Conservation (phyloP, 2,888 invertebrate species). For the Nebria salina region DNA sequence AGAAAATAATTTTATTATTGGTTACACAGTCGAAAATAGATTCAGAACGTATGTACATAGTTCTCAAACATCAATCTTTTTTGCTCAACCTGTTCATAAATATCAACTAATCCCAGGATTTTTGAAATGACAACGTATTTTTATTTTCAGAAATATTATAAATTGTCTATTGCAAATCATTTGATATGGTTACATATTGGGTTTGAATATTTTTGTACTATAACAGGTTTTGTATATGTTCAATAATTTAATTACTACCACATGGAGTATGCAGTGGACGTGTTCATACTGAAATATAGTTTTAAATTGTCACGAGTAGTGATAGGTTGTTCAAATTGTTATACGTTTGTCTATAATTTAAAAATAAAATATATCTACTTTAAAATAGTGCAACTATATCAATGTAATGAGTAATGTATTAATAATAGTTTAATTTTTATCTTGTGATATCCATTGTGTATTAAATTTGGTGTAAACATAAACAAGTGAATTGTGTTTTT, state of each 20-base stretch:
- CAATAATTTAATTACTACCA: not conserved
- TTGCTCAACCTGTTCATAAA: no score
- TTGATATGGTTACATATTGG: not conserved
- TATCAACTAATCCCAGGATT: no score
- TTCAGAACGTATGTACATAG: no score
- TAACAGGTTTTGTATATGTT: not conserved
- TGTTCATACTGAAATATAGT: not conserved
- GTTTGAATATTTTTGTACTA: not conserved
- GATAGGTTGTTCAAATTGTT: not conserved
- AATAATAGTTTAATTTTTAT: constrained; percentile 36
- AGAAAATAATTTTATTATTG: no score
- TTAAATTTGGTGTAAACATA: constrained; percentile 43
- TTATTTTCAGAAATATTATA: not conserved
- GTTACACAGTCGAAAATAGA: no score
- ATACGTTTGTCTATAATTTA: not conserved
- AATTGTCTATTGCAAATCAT: not conserved
- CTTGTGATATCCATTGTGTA: constrained; percentile 44
- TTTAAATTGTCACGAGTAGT: not conserved
- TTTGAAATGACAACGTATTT: no score
- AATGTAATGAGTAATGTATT: constrained; percentile 36
- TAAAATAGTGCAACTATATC: constrained; percentile 35
- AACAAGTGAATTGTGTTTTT: constrained; percentile 5
- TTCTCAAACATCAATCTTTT: no score
- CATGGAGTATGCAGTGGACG: not conserved
- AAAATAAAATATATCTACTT: constrained; percentile 31